These are phyloP conservation scores for Conomelus anceps DNA, from an alignment of 2,888 invertebrate genomes.

Conservation along the genomic window DNA sequence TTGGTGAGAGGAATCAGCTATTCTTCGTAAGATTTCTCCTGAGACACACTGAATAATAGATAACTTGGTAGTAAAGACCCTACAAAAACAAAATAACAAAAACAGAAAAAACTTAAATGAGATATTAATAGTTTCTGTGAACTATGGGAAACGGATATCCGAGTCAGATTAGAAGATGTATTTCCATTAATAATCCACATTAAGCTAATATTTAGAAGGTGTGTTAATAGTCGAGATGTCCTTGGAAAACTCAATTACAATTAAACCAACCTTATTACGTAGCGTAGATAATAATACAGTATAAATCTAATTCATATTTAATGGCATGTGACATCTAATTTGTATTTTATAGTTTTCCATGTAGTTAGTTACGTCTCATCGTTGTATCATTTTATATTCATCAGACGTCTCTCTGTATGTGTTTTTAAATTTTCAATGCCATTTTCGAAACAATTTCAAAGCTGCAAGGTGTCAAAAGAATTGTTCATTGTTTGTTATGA, in stretches of 20 bases:
- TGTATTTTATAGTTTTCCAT: not conserved
- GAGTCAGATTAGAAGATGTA: not conserved
- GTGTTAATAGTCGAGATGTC: not conserved
- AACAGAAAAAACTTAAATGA: too few species aligned
- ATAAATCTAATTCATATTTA: not conserved
- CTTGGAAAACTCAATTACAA: not conserved
- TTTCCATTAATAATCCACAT: not conserved
- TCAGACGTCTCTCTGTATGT: not conserved
- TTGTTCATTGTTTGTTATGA: not conserved
- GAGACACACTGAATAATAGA: too few species aligned
- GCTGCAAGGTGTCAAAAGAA: not conserved
- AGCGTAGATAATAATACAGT: too few species aligned
- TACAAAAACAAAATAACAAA: too few species aligned
- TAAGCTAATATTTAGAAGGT: not conserved
- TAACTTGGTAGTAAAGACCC: too few species aligned
- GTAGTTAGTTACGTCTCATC: not conserved
- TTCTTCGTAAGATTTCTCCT: too few species aligned
- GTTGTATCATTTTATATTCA: not conserved
- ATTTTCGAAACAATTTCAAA: not conserved
- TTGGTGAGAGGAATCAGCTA: too few species aligned
- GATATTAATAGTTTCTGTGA: not conserved
- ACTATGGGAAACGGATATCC: not conserved
- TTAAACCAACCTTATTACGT: not conserved
- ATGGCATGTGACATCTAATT: not conserved
- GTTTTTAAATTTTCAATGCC: not conserved